Conservation (phyloP, 2,888 invertebrate genomes). For the Conus canariensis region DNA sequence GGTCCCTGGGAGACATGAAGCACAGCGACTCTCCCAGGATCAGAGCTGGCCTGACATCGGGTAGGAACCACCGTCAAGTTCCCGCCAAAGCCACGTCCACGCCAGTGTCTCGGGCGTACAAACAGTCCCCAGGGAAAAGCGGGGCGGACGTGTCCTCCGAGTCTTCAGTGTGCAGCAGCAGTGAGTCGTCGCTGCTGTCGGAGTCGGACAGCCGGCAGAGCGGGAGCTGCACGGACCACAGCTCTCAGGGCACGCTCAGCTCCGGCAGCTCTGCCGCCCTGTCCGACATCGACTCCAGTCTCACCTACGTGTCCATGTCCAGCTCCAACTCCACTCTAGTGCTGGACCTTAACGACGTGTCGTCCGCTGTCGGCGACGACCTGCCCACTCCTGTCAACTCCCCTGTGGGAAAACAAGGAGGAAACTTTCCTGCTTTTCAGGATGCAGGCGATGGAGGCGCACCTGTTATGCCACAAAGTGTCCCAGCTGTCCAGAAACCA, state of each 20-base stretch:
- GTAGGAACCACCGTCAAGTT: neutral
- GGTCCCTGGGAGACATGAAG: constrained; percentile 3
- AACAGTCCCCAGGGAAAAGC: neutral
- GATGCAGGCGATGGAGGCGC: neutral
- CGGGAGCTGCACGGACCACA: constrained; percentile 55
- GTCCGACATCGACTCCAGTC: constrained; percentile 60
- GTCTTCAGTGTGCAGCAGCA: constrained; percentile 43
- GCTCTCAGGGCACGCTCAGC: constrained; percentile 35
- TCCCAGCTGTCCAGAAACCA: neutral
- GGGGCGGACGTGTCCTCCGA: neutral
- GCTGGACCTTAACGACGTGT: neutral
- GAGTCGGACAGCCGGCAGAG: constrained; percentile 46
- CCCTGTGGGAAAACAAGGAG: neutral
- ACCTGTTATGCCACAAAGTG: neutral
- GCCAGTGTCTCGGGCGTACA: neutral
- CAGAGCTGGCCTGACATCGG: neutral
- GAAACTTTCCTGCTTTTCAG: neutral
- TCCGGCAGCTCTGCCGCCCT: constrained; percentile 52
- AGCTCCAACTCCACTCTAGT: constrained; percentile 63
- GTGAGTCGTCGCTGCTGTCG: constrained; percentile 47
- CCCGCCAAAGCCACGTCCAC: constrained; percentile 47
- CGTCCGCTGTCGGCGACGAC: constrained; percentile 51
- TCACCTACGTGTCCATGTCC: constrained; percentile 66
- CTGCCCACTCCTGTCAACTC: constrained; percentile 50
- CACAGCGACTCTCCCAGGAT: neutral